Evolutionary conservation across 1,140 invertebrate genomes (phyloP).

Genomic region (Magallana ariakensis): DNA sequence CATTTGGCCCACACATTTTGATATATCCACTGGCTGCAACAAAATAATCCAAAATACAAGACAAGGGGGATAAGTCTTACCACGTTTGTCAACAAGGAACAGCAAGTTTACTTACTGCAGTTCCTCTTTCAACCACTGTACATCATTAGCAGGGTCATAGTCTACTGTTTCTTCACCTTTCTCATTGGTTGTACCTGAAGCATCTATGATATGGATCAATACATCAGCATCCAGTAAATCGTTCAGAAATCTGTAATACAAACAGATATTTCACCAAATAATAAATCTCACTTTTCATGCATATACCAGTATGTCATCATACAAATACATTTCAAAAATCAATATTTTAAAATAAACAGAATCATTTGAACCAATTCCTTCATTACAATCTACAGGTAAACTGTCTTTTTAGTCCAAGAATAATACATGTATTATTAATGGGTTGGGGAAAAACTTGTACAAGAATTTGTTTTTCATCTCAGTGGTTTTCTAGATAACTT

Average conservation of each 20-base stretch:
- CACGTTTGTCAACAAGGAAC: neutral
- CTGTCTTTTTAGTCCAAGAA: no score
- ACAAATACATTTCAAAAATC: no score
- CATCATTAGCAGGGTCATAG: slow-evolving; percentile 62
- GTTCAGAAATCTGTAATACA: slow-evolving; percentile 61
- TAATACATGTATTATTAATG: no score
- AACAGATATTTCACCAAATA: neutral
- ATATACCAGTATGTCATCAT: no score
- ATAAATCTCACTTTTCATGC: neutral
- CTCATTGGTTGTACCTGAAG: slow-evolving; percentile 64
- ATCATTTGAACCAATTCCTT: no score
- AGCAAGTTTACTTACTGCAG: slow-evolving; percentile 56
- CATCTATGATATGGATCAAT: slow-evolving; percentile 64
- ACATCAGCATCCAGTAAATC: slow-evolving; percentile 68
- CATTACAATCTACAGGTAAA: no score
- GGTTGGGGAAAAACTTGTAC: no score
- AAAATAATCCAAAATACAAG: neutral
- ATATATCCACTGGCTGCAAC: slow-evolving; percentile 65
- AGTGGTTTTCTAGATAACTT: no score
- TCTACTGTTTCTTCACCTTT: slow-evolving; percentile 62
- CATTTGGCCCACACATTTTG: slow-evolving; percentile 66
- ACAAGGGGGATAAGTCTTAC: neutral
- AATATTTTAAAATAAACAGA: no score
- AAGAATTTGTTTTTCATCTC: no score
- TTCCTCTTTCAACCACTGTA: slow-evolving; percentile 63